phyloP scores from a whole-genome alignment of 2,113 vertebrate genomes.

The Thryonomys swinderianus region DNA sequence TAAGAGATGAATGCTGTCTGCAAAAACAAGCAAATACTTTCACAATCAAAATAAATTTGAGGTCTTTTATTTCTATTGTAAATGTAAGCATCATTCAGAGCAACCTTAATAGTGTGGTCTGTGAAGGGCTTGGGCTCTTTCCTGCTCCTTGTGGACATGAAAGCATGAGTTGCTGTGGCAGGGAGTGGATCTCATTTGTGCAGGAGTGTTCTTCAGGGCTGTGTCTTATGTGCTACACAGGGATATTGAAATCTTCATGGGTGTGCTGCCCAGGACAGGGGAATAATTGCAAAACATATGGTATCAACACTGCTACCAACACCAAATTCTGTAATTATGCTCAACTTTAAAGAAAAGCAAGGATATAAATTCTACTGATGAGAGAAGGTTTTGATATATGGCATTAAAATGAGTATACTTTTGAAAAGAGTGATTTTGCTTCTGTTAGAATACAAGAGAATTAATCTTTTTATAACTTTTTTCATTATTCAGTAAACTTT shows the following conservation, averaged over 20 bases:
- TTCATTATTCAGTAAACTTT: too few species aligned
- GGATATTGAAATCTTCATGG: too few species aligned
- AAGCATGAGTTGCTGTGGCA: not conserved
- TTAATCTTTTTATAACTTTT: not conserved
- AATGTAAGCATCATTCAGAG: not conserved
- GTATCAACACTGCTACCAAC: not conserved
- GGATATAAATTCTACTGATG: not conserved
- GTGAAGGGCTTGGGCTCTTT: not conserved
- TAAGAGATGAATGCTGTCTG: not conserved
- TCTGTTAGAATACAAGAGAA: not conserved
- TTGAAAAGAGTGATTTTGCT: not conserved
- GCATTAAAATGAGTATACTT: not conserved
- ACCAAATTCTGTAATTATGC: not conserved
- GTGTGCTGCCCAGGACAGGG: not conserved
- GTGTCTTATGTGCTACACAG: too few species aligned
- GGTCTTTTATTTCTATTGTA: not conserved
- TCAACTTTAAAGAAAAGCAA: not conserved
- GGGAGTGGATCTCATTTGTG: accelerated
- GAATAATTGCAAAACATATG: not conserved
- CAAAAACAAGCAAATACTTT: not conserved
- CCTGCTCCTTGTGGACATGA: accelerated
- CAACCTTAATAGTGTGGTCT: not conserved
- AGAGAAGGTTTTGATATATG: not conserved
- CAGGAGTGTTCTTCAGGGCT: not conserved
- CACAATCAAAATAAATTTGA: not conserved